A percentile compares a stretch with the other conserved stretches of the same genome.
These are phyloP conservation scores for Phalacrocorax pelagicus DNA, from an alignment of 2,113 vertebrate genomes.

Conservation along the genomic window DNA sequence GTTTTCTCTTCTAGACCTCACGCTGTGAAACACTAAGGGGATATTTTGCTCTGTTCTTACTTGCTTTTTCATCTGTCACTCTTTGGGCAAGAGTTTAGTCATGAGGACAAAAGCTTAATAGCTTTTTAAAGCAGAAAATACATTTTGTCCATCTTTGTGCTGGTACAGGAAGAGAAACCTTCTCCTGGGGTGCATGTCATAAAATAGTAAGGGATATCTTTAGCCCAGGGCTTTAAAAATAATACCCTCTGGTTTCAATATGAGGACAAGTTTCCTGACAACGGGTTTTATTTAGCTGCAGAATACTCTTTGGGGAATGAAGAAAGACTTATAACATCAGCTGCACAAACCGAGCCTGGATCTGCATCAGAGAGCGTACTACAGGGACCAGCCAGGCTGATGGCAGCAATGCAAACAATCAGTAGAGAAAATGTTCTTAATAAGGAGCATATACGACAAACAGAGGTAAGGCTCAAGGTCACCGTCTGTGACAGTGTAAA, in stretches of 20 bases:
- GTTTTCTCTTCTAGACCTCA: not conserved
- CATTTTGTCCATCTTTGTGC: not conserved
- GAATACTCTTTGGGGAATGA: slow-evolving; percentile 13
- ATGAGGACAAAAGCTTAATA: not conserved
- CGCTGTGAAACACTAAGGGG: not conserved
- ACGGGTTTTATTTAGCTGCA: slow-evolving; percentile 45
- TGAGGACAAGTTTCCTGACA: slow-evolving; percentile 31
- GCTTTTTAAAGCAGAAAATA: slow-evolving; percentile 4
- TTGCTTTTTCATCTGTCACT: slow-evolving; percentile 2
- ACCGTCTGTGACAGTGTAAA: not conserved
- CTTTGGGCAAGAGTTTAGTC: not conserved
- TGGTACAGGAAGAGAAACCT: slow-evolving; percentile 2
- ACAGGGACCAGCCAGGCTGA: not conserved
- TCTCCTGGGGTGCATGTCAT: not conserved
- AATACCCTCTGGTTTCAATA: slow-evolving; percentile 26
- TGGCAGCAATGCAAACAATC: not conserved
- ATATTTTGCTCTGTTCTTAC: not conserved
- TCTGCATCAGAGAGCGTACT: not conserved
- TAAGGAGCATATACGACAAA: not conserved
- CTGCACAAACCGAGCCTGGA: not conserved
- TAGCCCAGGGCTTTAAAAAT: slow-evolving; percentile 28
- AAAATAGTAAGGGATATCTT: slow-evolving; percentile 10
- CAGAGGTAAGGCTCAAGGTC: not conserved
- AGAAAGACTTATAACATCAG: not conserved
- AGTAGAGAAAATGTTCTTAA: not conserved